Percentiles rank a stretch among this genome's conserved stretches.
These are phyloP conservation scores for Centropristis striata DNA, from an alignment of 2,113 vertebrate genomes.

Conservation along the genomic window DNA sequence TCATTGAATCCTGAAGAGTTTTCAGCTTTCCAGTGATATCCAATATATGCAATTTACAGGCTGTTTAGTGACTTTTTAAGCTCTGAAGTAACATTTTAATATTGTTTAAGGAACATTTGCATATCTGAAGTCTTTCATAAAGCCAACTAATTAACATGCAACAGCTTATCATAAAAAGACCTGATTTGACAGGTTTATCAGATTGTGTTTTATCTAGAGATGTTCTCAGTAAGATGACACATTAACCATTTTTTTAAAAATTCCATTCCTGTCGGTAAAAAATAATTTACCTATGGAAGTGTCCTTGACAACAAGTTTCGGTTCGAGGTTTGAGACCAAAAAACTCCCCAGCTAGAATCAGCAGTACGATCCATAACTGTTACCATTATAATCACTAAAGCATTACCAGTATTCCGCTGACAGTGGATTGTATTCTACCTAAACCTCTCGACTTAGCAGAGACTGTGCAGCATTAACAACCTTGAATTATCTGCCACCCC, in stretches of 20 bases:
- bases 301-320: not conserved
- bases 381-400: slow-evolving; percentile 10
- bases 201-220: not conserved
- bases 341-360: not conserved
- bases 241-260: not conserved
- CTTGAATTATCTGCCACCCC: slow-evolving; percentile 71
- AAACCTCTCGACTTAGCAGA: slow-evolving; percentile 46
- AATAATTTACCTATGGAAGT: not conserved
- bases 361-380: slow-evolving; percentile 6
- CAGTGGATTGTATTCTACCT: slow-evolving; percentile 38
- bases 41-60: too few species aligned
- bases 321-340: not conserved
- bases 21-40: too few species aligned
- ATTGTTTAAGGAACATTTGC: not conserved
- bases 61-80: too few species aligned
- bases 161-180: not conserved
- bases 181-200: not conserved
- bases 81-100: too few species aligned
- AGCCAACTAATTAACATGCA: not conserved
- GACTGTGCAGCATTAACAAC: slow-evolving; percentile 58
- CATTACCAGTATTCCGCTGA: slow-evolving; percentile 26
- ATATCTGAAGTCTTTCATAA: not conserved
- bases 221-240: not conserved
- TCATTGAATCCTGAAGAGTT: too few species aligned
- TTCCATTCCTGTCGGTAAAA: not conserved